Evolutionary conservation across 1,140 invertebrate genomes (phyloP), one percentile per base, ranked within the genome.

Genomic region (Calosoma granatense): DNA sequence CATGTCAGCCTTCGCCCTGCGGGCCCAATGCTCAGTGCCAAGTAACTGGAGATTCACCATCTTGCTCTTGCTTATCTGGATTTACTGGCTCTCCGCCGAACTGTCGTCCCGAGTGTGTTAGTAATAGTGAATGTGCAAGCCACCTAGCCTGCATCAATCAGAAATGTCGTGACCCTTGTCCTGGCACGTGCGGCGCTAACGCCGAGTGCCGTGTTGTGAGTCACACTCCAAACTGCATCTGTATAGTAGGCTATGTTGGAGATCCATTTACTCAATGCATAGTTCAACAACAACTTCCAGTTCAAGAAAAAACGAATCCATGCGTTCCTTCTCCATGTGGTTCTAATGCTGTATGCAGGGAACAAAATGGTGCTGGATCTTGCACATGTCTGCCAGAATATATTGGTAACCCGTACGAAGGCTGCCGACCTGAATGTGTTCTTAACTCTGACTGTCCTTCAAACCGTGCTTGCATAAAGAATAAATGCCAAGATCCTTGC

Each of bases 381-480:
- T 90, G 87, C 64, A 75, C 76, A 15, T 90, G 87, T 68, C 68
- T 81, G 30, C 72, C 75, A 41, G 80, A 82, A 26, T 87, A 83
- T 61, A 79, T 83, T 55, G 87, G 86, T 39, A 84, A 88, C 75
- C 85, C 85, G 4, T 87, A 85, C 60, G 77, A 77, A 65, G 79
- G 78, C 56, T 87, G 85, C 65, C 67, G 81, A 61, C 83, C 82
- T 3, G 81, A 84, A 71, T 84, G 82, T 65, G 73, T 77, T 3
- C 70, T 81, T 21, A 82, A 82, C 64, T 79, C 80, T 1, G 83
- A 85, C 61, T 85, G 83, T 69, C 68, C 76, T 22, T 75, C 77
- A 15, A 77, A 81, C 64, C 73, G 73, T 68, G 75, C 81, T 23
- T 84, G 81, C 63, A 75, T 80, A 57, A 73, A 74, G 67, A 77